A percentile compares a stretch with the other conserved stretches of the same genome.
Evolutionary conservation across 2,113 vertebrate species (phyloP).

Genomic region (Pteronura brasiliensis): DNA sequence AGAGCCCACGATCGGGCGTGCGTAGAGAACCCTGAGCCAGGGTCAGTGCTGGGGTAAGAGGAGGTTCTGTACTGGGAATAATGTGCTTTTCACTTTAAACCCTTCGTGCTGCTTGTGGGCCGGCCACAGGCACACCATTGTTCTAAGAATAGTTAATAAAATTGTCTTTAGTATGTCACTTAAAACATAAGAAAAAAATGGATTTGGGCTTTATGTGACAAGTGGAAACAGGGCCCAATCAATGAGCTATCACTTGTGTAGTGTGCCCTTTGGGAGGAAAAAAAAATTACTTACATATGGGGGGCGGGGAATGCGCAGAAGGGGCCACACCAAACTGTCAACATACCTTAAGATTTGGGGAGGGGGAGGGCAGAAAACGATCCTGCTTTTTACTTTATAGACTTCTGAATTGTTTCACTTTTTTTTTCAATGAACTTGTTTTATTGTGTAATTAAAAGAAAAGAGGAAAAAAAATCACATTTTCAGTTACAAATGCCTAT

Average conservation of each 20-base stretch:
- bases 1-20: accelerated
- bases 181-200: background rate
- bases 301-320: accelerated
- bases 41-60: background rate
- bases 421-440: background rate
- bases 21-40: background rate
- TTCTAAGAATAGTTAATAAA: background rate
- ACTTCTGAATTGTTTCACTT: background rate
- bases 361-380: background rate
- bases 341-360: background rate
- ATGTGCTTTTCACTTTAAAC: background rate
- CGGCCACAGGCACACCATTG: accelerated
- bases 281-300: background rate
- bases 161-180: background rate
- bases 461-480: background rate
- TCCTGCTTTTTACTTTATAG: background rate
- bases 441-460: background rate
- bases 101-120: background rate
- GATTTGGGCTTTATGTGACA: background rate
- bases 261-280: background rate
- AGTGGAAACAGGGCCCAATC: background rate
- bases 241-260: no score
- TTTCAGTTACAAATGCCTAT: background rate
- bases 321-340: background rate
- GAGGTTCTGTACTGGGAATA: background rate